phyloP scores from a whole-genome alignment of 2,888 invertebrate species.

The Brachyopa scutellaris region DNA sequence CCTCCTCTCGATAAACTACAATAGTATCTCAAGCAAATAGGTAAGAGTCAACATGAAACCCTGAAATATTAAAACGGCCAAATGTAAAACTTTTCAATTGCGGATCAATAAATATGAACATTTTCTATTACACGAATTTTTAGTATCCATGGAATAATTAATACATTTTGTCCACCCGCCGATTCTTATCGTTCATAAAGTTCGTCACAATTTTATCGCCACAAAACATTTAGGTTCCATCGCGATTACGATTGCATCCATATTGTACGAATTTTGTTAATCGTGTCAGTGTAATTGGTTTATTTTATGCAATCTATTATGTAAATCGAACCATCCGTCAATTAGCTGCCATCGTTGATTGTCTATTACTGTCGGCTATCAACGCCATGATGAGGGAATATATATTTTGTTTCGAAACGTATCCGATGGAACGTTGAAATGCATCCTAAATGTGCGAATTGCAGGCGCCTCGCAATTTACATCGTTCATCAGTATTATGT shows the following conservation, averaged over 20 bases:
- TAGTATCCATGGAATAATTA: no score
- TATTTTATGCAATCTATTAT: constrained; percentile 69
- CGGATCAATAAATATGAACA: no score
- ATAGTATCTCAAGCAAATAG: no score
- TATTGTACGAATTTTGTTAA: constrained; percentile 46
- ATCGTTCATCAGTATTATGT: constrained; percentile 52
- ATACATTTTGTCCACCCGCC: no score
- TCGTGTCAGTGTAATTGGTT: constrained; percentile 60
- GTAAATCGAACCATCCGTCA: constrained; percentile 67
- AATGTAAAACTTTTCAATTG: no score
- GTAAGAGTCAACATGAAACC: no score
- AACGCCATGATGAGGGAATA: constrained; percentile 43
- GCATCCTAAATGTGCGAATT: constrained; percentile 38
- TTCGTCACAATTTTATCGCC: constrained; percentile 42
- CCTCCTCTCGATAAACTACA: no score
- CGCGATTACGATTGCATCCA: constrained; percentile 17
- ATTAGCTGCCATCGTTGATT: constrained; percentile 67
- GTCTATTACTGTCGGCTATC: constrained; percentile 60
- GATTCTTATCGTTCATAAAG: no score
- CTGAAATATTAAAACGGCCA: no score
- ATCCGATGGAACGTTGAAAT: no score
- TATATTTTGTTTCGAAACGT: constrained; percentile 16
- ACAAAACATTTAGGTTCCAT: constrained; percentile 36
- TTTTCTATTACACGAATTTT: no score
- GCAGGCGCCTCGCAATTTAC: constrained; percentile 49